Conservation (phyloP, 2,888 invertebrate genomes). For the Chymomyza procnemis region DNA sequence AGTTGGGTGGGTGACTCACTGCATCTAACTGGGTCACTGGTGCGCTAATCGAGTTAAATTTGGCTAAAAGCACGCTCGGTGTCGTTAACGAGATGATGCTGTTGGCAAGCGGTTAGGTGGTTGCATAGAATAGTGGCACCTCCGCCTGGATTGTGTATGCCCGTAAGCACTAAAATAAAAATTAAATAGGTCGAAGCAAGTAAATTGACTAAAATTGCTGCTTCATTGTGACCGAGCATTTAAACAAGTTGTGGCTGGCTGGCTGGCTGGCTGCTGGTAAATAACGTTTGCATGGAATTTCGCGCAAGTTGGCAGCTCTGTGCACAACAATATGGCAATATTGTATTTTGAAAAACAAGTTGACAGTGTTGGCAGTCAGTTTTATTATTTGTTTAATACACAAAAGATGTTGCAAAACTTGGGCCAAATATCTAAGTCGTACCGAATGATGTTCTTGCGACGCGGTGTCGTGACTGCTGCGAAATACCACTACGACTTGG, state of each 20-base stretch:
- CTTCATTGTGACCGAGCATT: constrained; percentile 5
- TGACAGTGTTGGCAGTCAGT: constrained; percentile 24
- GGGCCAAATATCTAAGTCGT: background rate
- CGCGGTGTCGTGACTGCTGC: background rate
- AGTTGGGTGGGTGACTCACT: background rate
- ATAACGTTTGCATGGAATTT: background rate
- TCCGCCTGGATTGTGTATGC: background rate
- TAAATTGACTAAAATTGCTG: constrained; percentile 18
- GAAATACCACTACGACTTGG: constrained; percentile 90
- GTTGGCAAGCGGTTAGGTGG: background rate
- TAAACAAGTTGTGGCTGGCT: background rate
- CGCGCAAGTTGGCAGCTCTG: constrained; percentile 14
- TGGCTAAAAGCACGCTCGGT: constrained; percentile 7
- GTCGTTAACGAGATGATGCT: background rate
- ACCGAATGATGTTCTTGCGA: background rate
- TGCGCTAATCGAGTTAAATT: constrained; percentile 26
- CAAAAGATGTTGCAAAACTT: constrained; percentile 27
- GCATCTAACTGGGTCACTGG: constrained; percentile 24
- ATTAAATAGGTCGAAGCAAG: constrained; percentile 5
- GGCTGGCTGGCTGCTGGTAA: background rate
- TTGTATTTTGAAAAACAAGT: constrained; percentile 5
- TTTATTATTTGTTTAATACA: background rate
- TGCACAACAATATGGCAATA: background rate
- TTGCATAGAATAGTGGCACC: too few species aligned
- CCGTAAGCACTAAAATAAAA: constrained; percentile 1